phyloP scores from a whole-genome alignment of 2,113 vertebrate species.

The Syrmaticus mikado region DNA sequence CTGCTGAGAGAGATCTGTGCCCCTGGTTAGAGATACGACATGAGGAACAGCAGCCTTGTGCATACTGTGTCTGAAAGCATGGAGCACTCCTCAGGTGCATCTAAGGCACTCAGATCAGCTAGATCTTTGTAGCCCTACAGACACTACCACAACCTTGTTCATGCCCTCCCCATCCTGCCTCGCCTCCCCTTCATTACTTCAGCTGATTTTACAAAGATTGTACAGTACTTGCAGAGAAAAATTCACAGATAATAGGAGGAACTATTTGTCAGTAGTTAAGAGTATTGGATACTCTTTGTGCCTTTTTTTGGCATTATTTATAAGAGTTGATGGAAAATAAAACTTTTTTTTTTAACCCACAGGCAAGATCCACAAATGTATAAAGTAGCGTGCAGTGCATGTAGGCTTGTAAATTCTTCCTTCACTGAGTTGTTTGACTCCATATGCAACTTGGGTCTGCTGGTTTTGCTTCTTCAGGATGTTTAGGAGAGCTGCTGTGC shows the following conservation, averaged over 20 bases:
- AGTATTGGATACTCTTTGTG: neutral
- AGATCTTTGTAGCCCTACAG: neutral
- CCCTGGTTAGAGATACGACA: neutral
- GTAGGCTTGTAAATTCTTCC: neutral
- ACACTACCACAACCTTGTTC: neutral
- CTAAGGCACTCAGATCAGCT: neutral
- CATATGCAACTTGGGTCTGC: accelerated
- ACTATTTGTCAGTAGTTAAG: neutral
- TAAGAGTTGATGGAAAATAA: neutral
- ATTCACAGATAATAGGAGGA: neutral
- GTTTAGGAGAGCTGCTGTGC: slow-evolving; percentile 3
- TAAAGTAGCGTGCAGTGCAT: accelerated
- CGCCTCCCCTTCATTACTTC: neutral
- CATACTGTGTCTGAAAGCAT: neutral
- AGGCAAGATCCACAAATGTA: accelerated
- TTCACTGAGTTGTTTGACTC: neutral
- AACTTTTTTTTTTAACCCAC: neutral
- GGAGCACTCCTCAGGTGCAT: neutral
- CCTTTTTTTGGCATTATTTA: neutral
- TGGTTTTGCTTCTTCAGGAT: neutral
- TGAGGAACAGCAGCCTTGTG: neutral
- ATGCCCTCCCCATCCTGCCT: neutral
- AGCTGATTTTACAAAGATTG: neutral
- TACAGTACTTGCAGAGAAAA: neutral
- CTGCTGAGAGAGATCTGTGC: neutral